Evolutionary conservation across 2,888 invertebrate species (phyloP).

Genomic region (Phaonia tiefii): DNA sequence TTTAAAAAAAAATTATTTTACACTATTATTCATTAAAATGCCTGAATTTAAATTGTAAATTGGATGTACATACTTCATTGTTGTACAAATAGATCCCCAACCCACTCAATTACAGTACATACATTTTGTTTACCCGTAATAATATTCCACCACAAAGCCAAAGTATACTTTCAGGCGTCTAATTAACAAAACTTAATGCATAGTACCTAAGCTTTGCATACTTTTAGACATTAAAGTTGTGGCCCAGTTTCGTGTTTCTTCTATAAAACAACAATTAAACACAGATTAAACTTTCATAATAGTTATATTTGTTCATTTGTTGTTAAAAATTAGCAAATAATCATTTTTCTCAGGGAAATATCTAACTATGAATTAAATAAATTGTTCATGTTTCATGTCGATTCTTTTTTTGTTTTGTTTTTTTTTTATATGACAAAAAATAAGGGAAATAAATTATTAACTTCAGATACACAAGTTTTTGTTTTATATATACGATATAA

Average conservation of each 20-base stretch:
- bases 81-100: too few species aligned
- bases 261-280: background rate
- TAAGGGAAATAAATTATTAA: too few species aligned
- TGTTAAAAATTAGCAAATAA: slow-evolving; percentile 59
- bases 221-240: background rate
- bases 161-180: too few species aligned
- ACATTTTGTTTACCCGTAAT: too few species aligned
- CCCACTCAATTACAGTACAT: too few species aligned
- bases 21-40: too few species aligned
- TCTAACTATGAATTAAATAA: slow-evolving; percentile 60
- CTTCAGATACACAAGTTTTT: background rate
- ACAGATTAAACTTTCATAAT: slow-evolving; percentile 54
- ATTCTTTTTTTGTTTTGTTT: background rate
- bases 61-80: too few species aligned
- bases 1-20: too few species aligned
- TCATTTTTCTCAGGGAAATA: slow-evolving; percentile 34
- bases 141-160: too few species aligned
- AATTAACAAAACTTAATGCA: too few species aligned
- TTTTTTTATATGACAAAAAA: slow-evolving; percentile 16
- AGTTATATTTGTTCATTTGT: slow-evolving; percentile 44
- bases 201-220: too few species aligned
- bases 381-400: background rate
- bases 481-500: slow-evolving; percentile 43
- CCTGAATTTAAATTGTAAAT: too few species aligned
- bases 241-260: background rate